Evolutionary conservation across 30 jellyfish, hydroid and myxozoan species (phyloP).

Genomic region (Pelagia noctiluca): DNA sequence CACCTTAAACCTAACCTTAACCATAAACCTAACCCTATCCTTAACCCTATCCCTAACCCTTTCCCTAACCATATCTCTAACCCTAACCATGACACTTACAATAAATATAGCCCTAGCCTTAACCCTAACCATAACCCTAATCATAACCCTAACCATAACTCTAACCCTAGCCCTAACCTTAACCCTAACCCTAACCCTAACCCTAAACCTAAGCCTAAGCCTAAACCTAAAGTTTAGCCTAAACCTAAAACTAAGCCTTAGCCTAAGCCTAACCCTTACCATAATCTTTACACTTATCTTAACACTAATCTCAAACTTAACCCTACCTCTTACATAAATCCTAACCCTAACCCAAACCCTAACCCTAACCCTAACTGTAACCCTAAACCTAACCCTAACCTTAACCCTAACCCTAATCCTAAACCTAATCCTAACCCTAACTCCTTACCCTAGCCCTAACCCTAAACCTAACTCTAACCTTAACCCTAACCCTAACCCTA

Average conservation of each 20-base stretch:
- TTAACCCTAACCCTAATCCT: constrained; percentile 1
- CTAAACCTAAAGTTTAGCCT: background rate
- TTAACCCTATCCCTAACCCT: no score
- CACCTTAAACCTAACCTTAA: no score
- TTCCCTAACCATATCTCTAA: no score
- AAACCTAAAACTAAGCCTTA: background rate
- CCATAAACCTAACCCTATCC: no score
- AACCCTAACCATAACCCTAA: background rate
- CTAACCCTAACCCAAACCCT: constrained; percentile 8
- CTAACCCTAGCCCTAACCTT: background rate
- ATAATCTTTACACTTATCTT: no score
- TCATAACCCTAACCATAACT: background rate
- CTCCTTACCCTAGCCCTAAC: background rate
- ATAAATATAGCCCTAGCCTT: no score
- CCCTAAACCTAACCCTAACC: background rate
- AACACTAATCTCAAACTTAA: background rate
- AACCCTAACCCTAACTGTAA: background rate
- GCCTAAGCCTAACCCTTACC: background rate
- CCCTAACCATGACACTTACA: no score
- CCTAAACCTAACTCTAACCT: constrained; percentile 3
- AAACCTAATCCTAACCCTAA: background rate
- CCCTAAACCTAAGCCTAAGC: background rate
- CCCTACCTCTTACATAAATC: background rate
- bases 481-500: constrained; percentile 6
- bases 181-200: background rate